These are phyloP conservation scores for Halcyon leucocephala DNA, from an alignment of 2,797 vertebrate species.

Conservation along the genomic window DNA sequence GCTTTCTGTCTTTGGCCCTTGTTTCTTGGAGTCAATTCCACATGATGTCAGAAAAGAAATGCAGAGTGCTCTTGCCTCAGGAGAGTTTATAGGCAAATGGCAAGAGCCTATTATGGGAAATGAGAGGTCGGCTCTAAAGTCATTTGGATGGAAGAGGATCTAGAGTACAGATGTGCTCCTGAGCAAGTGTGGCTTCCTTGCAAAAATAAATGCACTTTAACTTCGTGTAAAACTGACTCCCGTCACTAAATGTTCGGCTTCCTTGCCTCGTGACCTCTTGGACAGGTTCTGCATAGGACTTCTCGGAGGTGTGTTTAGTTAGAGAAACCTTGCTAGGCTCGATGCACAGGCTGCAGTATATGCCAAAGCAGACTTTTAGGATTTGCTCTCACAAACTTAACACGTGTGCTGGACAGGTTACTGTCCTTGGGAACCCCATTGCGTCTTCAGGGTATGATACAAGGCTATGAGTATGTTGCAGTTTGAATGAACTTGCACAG, in stretches of 20 bases:
- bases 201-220: not conserved
- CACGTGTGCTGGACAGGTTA: accelerated
- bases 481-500: not conserved
- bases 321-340: not conserved
- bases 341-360: not conserved
- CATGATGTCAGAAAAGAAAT: not conserved
- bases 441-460: not conserved
- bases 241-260: not conserved
- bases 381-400: accelerated
- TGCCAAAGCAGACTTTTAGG: not conserved
- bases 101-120: not conserved
- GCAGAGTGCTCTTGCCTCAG: not conserved
- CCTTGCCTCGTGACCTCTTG: not conserved
- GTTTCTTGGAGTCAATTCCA: not conserved
- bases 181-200: not conserved
- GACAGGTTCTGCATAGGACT: accelerated
- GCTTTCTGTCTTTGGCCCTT: not conserved
- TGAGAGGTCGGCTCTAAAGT: not conserved
- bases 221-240: not conserved
- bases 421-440: not conserved
- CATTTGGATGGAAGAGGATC: not conserved
- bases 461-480: not conserved
- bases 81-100: not conserved
- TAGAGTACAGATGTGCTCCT: not conserved
- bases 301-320: not conserved